Percentiles rank a stretch among this genome's conserved stretches.
Conservation (phyloP, 2,797 vertebrate species). For the Schizopygopsis pylzovi region DNA sequence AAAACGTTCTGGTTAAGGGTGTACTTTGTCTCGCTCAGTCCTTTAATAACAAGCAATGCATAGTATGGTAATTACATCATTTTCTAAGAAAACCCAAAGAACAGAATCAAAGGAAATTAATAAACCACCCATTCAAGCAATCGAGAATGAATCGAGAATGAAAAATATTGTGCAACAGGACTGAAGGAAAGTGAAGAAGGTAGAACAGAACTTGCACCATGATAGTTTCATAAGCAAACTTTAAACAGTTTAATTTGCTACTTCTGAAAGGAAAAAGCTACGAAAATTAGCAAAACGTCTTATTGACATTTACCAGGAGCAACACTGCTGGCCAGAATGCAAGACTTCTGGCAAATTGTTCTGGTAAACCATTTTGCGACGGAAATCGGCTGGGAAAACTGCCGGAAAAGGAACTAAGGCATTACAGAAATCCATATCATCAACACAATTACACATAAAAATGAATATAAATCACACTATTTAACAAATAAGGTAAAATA, state of each 20-base stretch:
- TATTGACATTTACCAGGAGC: background rate
- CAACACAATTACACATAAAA: constrained; percentile 45
- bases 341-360: background rate
- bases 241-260: background rate
- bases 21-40: constrained; percentile 55
- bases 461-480: background rate
- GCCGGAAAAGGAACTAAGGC: background rate
- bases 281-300: background rate
- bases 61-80: constrained; percentile 63
- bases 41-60: constrained; percentile 62
- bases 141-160: constrained; percentile 50
- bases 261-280: background rate
- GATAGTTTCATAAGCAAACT: background rate
- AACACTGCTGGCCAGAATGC: background rate
- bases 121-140: constrained; percentile 59
- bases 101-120: constrained; percentile 32
- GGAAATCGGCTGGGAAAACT: background rate
- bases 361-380: background rate
- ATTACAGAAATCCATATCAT: constrained; percentile 6
- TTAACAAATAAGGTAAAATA: constrained; percentile 30
- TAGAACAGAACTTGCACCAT: background rate
- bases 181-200: background rate
- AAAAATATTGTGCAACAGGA: constrained; percentile 62
- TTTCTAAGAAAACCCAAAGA: constrained; percentile 55
- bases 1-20: background rate